Evolutionary conservation across 92 coral and sea anemone genomes (phyloP), one percentile per base, ranked within the genome.

Genomic region (Actinernus sp.): DNA sequence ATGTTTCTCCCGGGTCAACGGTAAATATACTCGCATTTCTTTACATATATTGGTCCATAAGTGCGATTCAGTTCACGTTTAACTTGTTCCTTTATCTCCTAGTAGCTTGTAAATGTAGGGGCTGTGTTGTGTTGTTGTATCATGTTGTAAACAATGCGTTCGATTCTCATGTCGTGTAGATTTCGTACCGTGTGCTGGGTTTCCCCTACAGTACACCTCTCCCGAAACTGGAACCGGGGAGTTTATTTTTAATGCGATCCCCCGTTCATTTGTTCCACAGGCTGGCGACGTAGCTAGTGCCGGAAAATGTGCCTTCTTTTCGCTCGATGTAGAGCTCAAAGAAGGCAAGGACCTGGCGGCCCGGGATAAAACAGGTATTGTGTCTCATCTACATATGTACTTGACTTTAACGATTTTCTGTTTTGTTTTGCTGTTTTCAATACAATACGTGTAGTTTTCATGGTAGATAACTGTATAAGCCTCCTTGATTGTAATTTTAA

Each of bases 241-340:
- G n/a, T n/a, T n/a, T n/a, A n/a, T n/a, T n/a, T n/a, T n/a, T n/a
- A n/a, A n/a, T n/a, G n/a, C n/a, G n/a, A n/a, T n/a, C n/a, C n/a
- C n/a, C n/a, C n/a, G n/a, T n/a, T n/a, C 51, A 39, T 45, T 38
- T 38, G 43, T 59, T 47, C 18, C 18, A 45, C 21, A 94, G 98
- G 98, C 98, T 83, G 98, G 97, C 54, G 95, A 90, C 21, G 97
- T 94, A 29, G 98, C 97, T 64, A 91, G 76, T 58, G 87, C 92
- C 71, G 98, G 97, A 51, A 94, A 94, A 84, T 94, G 96, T 58
- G 93, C 98, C 65, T 94, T 94, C 94, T 94, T 94, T 87, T 94
- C 98, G 55, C 98, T 94, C 5, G 90, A 85, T 55, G 91, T 94
- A n/a, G 97, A 94, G 97, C 69, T 94, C 55, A 94, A 94, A 71